Base-by-base conservation (phyloP, 2,888 invertebrate genomes). In the Lamproptera curius region DNA sequence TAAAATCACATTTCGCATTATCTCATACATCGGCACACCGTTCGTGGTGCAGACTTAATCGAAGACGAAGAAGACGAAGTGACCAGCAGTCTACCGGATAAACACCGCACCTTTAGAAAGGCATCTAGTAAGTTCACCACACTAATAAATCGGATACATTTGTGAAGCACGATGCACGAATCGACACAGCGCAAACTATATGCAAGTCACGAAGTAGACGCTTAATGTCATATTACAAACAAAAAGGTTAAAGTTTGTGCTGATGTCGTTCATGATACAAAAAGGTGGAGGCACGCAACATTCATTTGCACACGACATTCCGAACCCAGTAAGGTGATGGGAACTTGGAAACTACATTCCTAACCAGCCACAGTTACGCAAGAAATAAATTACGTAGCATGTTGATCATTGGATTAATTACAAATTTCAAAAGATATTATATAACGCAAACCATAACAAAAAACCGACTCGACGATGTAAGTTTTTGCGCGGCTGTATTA, bases 31-130 rank as follows among this genome's bases (percentile, higher is more conserved):
- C 57, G 66, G 70, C 68, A 62, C 58, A 58, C 61, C 20, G n/a
- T n/a, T n/a, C 65, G 57, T 59, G 71, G 70, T 65, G 68, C 83
- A 90, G 90, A 90, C 75, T 85, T 90, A 64, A 78, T 89, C 66
- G 90, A 90, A 75, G 88, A 80, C 53, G 90, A 90, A 59, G 90
- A 90, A 65, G 89, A 89, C 83, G 85, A 82, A 58, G 84, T 84
- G 46, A 73, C 75, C 67, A 81, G 78, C 76, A 84, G 76, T 71
- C 73, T 82, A 59, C 83, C 85, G 54, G 83, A 81, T 58, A 76
- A 78, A 67, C 78, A 70, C 42, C 74, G 84, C 54, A 72, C 83
- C 52, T 78, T 84, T 65, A 86, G 89, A 68, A 89, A 89, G 69
- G 88, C 89, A 62, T 90, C 90, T 65, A 89, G 90, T 90, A 88